Evolutionary conservation across 2,113 vertebrate genomes (phyloP).

Genomic region (Leptocoma aspasia): DNA sequence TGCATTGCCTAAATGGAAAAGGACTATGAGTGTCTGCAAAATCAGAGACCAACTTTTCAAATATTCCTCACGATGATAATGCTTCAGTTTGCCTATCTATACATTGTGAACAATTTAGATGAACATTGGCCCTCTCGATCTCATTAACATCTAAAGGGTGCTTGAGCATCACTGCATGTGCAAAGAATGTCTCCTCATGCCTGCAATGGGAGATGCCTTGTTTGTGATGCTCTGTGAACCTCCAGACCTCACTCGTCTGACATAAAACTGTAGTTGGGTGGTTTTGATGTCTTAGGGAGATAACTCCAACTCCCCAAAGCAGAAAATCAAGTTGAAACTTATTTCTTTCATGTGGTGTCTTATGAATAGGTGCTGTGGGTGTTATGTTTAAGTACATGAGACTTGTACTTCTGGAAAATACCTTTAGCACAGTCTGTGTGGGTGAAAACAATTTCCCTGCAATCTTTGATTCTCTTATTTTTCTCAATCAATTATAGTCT

Average conservation of each 20-base stretch:
- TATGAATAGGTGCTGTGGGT: neutral
- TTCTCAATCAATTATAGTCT: neutral
- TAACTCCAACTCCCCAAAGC: neutral
- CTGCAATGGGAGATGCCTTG: neutral
- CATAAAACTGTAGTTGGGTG: neutral
- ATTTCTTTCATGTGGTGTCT: slow-evolving; percentile 50
- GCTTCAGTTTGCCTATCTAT: neutral
- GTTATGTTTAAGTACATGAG: neutral
- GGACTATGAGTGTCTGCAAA: neutral
- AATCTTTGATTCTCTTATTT: neutral
- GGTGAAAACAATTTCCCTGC: neutral
- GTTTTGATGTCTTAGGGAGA: slow-evolving; percentile 33
- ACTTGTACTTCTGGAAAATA: slow-evolving; percentile 5
- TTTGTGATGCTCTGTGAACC: neutral
- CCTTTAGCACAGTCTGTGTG: slow-evolving; percentile 27
- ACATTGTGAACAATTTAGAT: neutral
- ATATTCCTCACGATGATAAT: neutral
- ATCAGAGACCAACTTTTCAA: neutral
- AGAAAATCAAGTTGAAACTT: slow-evolving; percentile 51
- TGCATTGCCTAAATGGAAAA: neutral
- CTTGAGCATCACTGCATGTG: neutral
- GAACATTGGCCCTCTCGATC: neutral
- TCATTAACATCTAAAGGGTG: neutral
- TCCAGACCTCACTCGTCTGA: neutral
- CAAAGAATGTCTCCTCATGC: neutral